phyloP scores from a whole-genome alignment of 2,797 vertebrate genomes.

The Hippoglossus hippoglossus region DNA sequence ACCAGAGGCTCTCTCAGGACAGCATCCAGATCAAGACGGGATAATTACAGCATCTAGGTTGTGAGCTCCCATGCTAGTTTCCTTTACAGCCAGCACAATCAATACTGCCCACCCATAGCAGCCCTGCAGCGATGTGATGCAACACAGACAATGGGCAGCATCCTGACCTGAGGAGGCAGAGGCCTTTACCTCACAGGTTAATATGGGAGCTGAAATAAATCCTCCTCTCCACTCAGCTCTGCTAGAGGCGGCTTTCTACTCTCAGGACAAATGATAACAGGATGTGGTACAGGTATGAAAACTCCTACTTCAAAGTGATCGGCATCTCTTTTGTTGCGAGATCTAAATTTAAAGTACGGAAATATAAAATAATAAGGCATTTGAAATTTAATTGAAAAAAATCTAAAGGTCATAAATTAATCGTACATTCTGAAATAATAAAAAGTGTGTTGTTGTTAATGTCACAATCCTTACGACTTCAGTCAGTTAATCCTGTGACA shows the following conservation, averaged over 20 bases:
- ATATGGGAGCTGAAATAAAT: conserved; percentile 52
- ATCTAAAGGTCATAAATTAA: too few species aligned
- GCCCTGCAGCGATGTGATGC: conserved; percentile 41
- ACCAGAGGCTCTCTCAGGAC: conserved; percentile 16
- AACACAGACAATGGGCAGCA: conserved; percentile 11
- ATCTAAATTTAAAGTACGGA: background rate
- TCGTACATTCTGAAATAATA: too few species aligned
- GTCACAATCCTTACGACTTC: too few species aligned
- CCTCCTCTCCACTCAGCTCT: conserved; percentile 22
- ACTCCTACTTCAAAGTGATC: too few species aligned
- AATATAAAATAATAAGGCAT: too few species aligned
- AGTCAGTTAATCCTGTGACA: too few species aligned
- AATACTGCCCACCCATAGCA: conserved; percentile 50
- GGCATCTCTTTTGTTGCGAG: background rate
- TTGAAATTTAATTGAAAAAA: too few species aligned
- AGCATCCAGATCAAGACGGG: conserved; percentile 27
- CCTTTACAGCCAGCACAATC: conserved; percentile 47
- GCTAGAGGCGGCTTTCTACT: too few species aligned
- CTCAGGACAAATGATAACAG: too few species aligned
- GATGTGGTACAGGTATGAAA: too few species aligned
- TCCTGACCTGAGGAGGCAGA: conserved; percentile 42
- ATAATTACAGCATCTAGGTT: conserved; percentile 40
- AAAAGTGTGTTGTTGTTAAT: too few species aligned
- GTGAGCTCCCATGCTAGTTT: conserved; percentile 43
- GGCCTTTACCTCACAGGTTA: conserved; percentile 41